These are phyloP conservation scores for Nymphalis c-album DNA, from an alignment of 2,888 invertebrate species.

Conservation along the genomic window DNA sequence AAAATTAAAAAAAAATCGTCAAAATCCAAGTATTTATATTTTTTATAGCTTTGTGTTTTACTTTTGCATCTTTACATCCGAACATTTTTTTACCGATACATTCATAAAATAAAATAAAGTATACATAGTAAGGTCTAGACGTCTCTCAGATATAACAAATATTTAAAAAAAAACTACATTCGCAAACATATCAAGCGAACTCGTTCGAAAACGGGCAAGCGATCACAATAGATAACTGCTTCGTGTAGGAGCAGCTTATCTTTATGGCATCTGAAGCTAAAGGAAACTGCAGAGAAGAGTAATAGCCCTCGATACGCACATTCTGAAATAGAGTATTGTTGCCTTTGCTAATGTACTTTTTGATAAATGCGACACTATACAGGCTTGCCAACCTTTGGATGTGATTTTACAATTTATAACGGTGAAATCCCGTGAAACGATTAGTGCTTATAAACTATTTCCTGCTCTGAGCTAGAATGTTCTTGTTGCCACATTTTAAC, in stretches of 20 bases:
- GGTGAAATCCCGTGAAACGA: neutral
- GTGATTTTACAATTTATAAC: constrained; percentile 24
- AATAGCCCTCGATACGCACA: constrained; percentile 72
- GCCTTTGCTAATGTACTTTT: constrained; percentile 58
- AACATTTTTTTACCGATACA: too few species aligned
- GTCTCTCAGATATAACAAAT: constrained; percentile 22
- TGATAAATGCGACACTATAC: constrained; percentile 60
- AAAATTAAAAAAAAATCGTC: too few species aligned
- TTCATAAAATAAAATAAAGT: neutral
- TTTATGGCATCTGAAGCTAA: constrained; percentile 74
- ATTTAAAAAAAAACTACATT: constrained; percentile 24
- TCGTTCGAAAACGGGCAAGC: constrained; percentile 64
- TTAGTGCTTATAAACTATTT: neutral
- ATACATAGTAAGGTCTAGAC: neutral
- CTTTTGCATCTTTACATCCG: too few species aligned
- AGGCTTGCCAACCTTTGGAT: constrained; percentile 55
- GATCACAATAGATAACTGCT: constrained; percentile 63
- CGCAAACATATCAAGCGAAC: constrained; percentile 52
- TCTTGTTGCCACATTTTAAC: neutral
- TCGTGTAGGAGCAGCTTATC: constrained; percentile 59
- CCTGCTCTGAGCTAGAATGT: neutral
- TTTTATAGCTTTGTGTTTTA: too few species aligned
- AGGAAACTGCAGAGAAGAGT: constrained; percentile 70
- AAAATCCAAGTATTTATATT: too few species aligned
- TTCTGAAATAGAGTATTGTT: constrained; percentile 68